Evolutionary conservation across 2,888 invertebrate species (phyloP).

Genomic region (Synanthedon myopaeformis): DNA sequence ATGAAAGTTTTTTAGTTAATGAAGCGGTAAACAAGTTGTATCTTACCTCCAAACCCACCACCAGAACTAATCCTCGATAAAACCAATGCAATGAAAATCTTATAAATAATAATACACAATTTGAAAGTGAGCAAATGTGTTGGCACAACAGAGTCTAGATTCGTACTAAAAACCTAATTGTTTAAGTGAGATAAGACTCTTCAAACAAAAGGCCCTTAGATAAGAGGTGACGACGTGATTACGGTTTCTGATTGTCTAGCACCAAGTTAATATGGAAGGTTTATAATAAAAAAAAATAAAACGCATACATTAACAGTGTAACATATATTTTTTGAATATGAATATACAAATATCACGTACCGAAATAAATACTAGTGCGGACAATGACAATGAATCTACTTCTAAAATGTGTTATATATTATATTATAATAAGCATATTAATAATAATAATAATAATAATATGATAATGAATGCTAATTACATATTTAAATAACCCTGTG

Average conservation of each 20-base stretch:
- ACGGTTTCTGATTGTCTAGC: neutral
- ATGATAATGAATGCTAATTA: neutral
- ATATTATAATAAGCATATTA: slow-evolving; percentile 12
- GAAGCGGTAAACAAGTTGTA: slow-evolving; percentile 29
- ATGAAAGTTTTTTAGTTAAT: slow-evolving; percentile 32
- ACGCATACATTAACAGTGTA: slow-evolving; percentile 57
- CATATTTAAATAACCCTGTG: slow-evolving; percentile 15
- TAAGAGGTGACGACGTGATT: neutral
- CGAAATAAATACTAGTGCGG: slow-evolving; percentile 27
- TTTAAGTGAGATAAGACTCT: neutral
- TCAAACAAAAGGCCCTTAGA: neutral
- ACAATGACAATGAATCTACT: neutral
- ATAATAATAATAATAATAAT: slow-evolving; percentile 15
- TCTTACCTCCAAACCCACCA: slow-evolving; percentile 63
- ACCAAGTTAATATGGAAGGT: neutral
- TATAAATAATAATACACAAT: neutral
- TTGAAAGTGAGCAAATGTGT: neutral
- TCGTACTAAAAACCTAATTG: neutral
- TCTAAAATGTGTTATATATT: slow-evolving; percentile 9
- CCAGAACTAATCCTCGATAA: slow-evolving; percentile 36
- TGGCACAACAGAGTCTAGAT: neutral
- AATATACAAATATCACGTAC: slow-evolving; percentile 61
- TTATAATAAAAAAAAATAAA: slow-evolving; percentile 52
- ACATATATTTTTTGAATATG: slow-evolving; percentile 65
- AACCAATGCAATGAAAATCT: slow-evolving; percentile 7